These are phyloP conservation scores for Phataginus tetradactyla DNA, from an alignment of 2,797 vertebrate genomes.

Conservation along the genomic window DNA sequence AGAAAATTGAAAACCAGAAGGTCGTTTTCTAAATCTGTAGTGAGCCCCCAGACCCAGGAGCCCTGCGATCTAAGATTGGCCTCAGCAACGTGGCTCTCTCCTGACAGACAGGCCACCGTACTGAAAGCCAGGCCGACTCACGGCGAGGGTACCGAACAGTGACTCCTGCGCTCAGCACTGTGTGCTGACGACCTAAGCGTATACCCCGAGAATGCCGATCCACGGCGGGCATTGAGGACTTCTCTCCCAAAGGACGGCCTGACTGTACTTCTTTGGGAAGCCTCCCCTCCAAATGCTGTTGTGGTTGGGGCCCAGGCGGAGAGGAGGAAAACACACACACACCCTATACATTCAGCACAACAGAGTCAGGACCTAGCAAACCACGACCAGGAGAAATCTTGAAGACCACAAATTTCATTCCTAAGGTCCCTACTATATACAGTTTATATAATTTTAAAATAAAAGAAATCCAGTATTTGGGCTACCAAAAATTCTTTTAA, in stretches of 20 bases:
- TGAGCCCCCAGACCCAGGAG: background rate
- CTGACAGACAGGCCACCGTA: background rate
- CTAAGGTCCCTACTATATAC: background rate
- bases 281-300: background rate
- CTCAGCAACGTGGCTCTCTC: background rate
- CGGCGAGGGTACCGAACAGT: background rate
- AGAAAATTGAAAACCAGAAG: background rate
- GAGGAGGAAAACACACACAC: background rate
- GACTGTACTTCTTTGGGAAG: background rate
- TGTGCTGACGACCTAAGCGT: conserved; percentile 41
- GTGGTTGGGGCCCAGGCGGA: background rate
- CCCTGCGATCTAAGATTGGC: background rate
- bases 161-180: background rate
- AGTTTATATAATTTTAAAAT: conserved; percentile 54
- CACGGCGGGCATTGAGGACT: background rate
- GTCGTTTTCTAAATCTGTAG: background rate
- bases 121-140: background rate
- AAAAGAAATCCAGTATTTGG: conserved; percentile 70
- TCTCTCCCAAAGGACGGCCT: conserved; percentile 42
- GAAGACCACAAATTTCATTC: background rate
- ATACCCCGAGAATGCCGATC: background rate
- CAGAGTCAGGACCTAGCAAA: background rate
- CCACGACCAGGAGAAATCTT: background rate
- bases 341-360: background rate
- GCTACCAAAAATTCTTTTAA: conserved; percentile 69